phyloP scores from a whole-genome alignment of 2,113 vertebrate species.

The Meriones unguiculatus region DNA sequence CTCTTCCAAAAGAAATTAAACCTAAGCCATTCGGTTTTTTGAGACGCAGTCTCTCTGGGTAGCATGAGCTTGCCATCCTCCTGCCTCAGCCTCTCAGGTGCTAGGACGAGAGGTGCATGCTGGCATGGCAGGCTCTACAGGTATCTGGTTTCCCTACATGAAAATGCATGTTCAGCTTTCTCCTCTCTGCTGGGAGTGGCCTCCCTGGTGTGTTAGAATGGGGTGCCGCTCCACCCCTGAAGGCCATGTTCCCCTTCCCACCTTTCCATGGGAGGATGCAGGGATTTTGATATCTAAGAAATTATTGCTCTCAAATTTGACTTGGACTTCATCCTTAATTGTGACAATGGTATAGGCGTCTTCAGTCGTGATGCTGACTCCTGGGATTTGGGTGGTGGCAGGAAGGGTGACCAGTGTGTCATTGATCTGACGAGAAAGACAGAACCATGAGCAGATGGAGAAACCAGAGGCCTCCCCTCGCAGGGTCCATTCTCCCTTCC shows the following conservation, averaged over 20 bases:
- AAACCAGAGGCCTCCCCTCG: not conserved
- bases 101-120: not conserved
- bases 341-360: constrained; percentile 86
- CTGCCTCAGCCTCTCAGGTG: not conserved
- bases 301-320: constrained; percentile 91
- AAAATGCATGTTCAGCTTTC: not conserved
- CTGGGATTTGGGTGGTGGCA: constrained; percentile 38
- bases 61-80: not conserved
- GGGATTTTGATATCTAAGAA: constrained; percentile 90
- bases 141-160: not conserved
- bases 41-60: not conserved
- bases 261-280: constrained; percentile 90
- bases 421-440: constrained; percentile 84
- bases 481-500: constrained; percentile 26
- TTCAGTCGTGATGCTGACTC: constrained; percentile 84
- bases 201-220: not conserved
- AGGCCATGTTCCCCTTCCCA: constrained; percentile 50
- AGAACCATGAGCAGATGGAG: not conserved
- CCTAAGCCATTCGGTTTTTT: not conserved
- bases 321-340: constrained; percentile 87
- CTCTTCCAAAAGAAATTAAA: not conserved
- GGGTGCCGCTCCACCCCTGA: rapidly evolving
- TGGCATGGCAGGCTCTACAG: no score
- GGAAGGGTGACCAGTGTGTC: constrained; percentile 86
- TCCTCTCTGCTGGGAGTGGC: not conserved